phyloP scores from a whole-genome alignment of 2,888 invertebrate genomes.

The Caenorhabditis japonica region DNA sequence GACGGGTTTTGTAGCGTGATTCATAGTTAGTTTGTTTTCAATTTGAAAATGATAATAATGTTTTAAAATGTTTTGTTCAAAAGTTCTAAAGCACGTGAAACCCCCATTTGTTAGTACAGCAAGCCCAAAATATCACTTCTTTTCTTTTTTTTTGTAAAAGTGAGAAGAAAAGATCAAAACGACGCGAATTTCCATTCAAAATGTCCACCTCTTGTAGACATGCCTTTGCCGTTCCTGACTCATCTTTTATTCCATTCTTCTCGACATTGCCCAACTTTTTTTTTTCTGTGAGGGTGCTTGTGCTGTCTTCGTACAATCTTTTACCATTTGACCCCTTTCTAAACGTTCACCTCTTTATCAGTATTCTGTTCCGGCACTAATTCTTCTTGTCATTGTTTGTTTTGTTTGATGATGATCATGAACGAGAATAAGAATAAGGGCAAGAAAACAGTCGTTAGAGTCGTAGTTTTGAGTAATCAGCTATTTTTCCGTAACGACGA shows the following conservation, averaged over 20 bases:
- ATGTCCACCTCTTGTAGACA: too few species aligned
- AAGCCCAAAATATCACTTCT: too few species aligned
- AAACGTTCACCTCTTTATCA: too few species aligned
- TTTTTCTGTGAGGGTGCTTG: too few species aligned
- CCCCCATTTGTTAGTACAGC: too few species aligned
- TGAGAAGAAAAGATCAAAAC: conserved; percentile 1
- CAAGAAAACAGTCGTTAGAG: too few species aligned
- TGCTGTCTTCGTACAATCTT: too few species aligned
- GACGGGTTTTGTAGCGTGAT: too few species aligned
- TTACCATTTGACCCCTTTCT: too few species aligned
- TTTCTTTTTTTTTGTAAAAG: too few species aligned
- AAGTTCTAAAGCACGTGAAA: not conserved
- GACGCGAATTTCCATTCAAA: conserved; percentile 23
- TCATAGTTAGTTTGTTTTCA: conserved; percentile 1
- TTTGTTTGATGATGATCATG: conserved; percentile 37
- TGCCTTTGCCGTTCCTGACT: conserved; percentile 45
- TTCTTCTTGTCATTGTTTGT: conserved; percentile 14
- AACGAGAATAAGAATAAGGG: too few species aligned
- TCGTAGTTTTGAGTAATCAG: conserved; percentile 18
- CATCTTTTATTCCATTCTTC: conserved; percentile 17
- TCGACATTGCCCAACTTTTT: not conserved
- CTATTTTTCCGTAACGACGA: conserved; percentile 20
- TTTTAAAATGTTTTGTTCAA: not conserved
- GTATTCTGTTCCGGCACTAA: not conserved
- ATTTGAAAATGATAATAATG: conserved; percentile 17